phyloP scores from a whole-genome alignment of 1,140 invertebrate genomes.

The Conus betulinus region DNA sequence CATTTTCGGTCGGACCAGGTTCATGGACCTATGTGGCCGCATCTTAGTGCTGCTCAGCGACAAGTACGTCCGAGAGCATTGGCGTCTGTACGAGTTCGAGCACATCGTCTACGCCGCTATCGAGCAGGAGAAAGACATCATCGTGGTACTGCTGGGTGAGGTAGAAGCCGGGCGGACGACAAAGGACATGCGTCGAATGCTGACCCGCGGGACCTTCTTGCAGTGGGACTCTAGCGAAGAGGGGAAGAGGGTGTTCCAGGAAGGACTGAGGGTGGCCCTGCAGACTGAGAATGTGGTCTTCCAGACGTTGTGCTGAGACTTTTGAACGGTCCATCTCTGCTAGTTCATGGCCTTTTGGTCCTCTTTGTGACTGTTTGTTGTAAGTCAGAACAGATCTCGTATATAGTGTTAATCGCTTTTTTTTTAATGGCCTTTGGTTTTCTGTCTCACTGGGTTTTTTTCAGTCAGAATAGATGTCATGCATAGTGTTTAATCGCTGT shows the following conservation, averaged over 20 bases:
- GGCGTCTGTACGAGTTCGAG: constrained; percentile 18
- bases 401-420: not conserved
- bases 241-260: constrained; percentile 1
- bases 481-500: not conserved
- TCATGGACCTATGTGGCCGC: constrained; percentile 8
- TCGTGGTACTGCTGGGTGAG: constrained; percentile 22
- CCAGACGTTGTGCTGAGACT: not conserved
- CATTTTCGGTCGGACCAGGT: not conserved
- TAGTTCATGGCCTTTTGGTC: not conserved
- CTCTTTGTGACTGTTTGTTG: not conserved
- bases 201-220: constrained; percentile 22
- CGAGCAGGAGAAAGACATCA: constrained; percentile 28
- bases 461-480: not conserved
- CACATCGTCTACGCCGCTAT: constrained; percentile 29
- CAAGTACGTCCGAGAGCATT: constrained; percentile 7
- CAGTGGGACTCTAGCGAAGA: constrained; percentile 9
- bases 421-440: not conserved
- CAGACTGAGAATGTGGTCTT: not conserved
- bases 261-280: constrained; percentile 8
- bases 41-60: constrained; percentile 24
- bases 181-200: constrained; percentile 16
- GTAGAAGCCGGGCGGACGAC: constrained; percentile 17
- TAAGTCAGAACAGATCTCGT: not conserved
- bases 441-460: not conserved
- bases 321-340: no score